Percentiles rank a stretch among this genome's conserved stretches.
Conservation (phyloP, 2,113 vertebrate genomes). For the Oenanthe oenanthe region DNA sequence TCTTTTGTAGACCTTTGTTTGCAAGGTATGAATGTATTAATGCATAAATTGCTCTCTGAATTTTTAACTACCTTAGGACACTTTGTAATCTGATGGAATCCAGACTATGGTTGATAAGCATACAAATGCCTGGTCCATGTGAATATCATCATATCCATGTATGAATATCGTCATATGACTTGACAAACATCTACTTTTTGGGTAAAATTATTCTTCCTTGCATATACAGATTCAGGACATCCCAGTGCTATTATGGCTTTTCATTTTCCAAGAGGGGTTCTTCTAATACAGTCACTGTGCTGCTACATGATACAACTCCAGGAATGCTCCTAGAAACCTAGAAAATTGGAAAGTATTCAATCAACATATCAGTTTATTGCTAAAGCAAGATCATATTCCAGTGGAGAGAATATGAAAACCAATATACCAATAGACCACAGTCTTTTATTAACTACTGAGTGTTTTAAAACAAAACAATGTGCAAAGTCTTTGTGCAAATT, state of each 20-base stretch:
- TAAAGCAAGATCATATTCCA: neutral
- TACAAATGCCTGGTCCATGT: neutral
- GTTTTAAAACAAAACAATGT: constrained; percentile 22
- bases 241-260: neutral
- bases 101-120: neutral
- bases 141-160: neutral
- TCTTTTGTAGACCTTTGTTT: neutral
- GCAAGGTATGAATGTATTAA: neutral
- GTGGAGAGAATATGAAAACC: neutral
- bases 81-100: neutral
- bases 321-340: neutral
- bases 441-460: constrained; percentile 35
- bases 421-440: neutral
- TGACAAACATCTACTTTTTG: neutral
- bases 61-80: neutral
- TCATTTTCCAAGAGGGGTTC: neutral
- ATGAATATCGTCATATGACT: neutral
- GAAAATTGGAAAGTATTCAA: neutral
- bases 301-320: neutral
- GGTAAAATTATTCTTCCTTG: neutral
- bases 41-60: neutral
- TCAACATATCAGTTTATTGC: neutral
- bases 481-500: neutral
- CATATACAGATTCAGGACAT: neutral
- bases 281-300: neutral